Evolutionary conservation across 2,113 vertebrate species (phyloP), one percentile per base, ranked within the genome.

Genomic region (Orthonyx spaldingii): DNA sequence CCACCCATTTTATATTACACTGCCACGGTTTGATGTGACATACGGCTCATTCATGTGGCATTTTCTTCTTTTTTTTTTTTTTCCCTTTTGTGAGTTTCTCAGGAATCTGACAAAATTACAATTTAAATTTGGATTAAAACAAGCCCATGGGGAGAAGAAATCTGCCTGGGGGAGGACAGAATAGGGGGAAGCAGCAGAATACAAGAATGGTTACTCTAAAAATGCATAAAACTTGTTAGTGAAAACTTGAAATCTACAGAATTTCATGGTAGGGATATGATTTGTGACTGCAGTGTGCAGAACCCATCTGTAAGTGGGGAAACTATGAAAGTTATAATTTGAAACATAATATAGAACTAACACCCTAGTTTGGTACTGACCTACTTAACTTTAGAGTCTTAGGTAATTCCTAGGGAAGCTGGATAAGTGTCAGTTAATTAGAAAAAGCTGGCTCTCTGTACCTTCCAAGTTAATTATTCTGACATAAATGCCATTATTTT

Each of bases 371-470:
- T 82, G 93, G 74, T 72, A 39, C 44, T 49, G 91, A 78, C 90
- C 94, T 96, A 86, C 85, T 96, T 96, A 97, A 93, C 92, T 97
- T 95, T 39, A 66, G 50, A 97, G 66, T 96, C 93, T 81, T 70
- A 59, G 81, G 91, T 87, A 96, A 94, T 80, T 94, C 88, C 13
- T 13, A 90, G 87, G 42, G 55, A 97, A 95, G 56, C 63, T 77
- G 88, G 82, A 92, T 83, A 96, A 96, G 84, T 96, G 94, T 96
- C 97, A 97, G 83, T 79, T 94, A 96, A 97, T 94, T 92, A 95
- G 86, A 87, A 81, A 75, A 77, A 89, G 83, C 77, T 91, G 89
- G 80, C 60, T 68, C 79, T 95, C 86, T 26, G 7, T 60, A 95
- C 91, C 55, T 90, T 90, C 66, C 42, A 72, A 95, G 63, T 95